Base-by-base conservation (phyloP, 2,888 invertebrate genomes). In the Zaprionus obscuricornis region DNA sequence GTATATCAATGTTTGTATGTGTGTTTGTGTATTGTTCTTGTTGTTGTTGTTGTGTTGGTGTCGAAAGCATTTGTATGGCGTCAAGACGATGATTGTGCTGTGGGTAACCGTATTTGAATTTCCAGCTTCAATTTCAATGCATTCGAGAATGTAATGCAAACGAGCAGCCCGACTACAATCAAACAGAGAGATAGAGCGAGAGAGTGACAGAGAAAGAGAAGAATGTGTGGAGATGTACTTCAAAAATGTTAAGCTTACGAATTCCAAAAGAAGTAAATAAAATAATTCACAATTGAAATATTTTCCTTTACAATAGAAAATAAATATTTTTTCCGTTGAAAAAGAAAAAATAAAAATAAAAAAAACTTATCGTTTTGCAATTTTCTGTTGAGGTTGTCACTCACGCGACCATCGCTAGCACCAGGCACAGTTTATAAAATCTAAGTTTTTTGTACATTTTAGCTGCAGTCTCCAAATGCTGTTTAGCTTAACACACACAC, bases 391-490 rank as follows among this genome's bases (percentile, higher is more conserved):
- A n/a, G n/a, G n/a, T n/a, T n/a, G n/a, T n/a, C n/a, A 24, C 34
- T 72, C 79, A 79, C 73, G 84, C 8, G 40, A 10, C 22, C 78
- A 78, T 67, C 78, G 22, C 66, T 66, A 55, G 46, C 39, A 26
- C 16, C 3, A 31, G 51, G 67, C 59, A 31, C 59, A 64, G 64
- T 62, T 66, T 67, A 82, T 82, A 55, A 74, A 70, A 78, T 74
- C 71, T 74, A 57, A 70, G 66, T 40, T 59, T 65, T 70, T 66
- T 70, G 63, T 70, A 60, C 58, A 63, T 66, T 66, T 79, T 70
- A 59, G 69, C 66, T 57, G 81, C 72, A 67, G 77, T 70, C 59
- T 58, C 66, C 69, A 70, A 74, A 78, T 84, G 66, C 65, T 84
- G 81, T 58, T 78, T 78, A 66, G 76, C 66, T 62, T 64, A 49